Conservation (phyloP, 1,140 invertebrate genomes). For the Cepaea nemoralis region DNA sequence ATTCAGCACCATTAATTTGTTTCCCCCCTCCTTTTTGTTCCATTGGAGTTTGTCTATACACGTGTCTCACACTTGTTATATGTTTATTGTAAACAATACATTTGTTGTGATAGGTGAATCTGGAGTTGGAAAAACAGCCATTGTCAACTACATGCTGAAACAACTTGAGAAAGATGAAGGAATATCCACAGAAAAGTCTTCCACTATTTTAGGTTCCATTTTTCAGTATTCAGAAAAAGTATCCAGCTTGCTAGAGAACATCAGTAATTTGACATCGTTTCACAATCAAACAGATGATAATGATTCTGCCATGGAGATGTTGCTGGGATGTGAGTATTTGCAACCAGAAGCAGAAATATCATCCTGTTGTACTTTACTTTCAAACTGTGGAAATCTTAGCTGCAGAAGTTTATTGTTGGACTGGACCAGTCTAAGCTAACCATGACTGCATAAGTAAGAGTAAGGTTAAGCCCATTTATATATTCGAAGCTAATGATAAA, state of each 20-base stretch:
- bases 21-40: no score
- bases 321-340: constrained; percentile 44
- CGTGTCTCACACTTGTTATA: no score
- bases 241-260: constrained; percentile 64
- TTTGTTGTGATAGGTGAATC: constrained; percentile 64
- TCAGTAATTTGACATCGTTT: constrained; percentile 63
- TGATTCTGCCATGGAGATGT: constrained; percentile 46
- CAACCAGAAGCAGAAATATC: not conserved
- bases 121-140: constrained; percentile 71
- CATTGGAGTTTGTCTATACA: no score
- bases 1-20: no score
- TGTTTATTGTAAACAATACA: not conserved
- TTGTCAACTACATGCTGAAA: constrained; percentile 68
- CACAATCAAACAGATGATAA: constrained; percentile 42
- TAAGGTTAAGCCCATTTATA: no score
- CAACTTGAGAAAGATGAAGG: constrained; percentile 66
- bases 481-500: no score
- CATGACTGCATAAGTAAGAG: no score
- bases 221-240: constrained; percentile 68
- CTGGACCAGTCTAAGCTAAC: no score
- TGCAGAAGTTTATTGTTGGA: no score
- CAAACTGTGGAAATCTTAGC: no score
- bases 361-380: no score
- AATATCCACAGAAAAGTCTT: constrained; percentile 54
- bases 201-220: constrained; percentile 66